A percentile compares a stretch with the other conserved stretches of the same genome.
These are phyloP conservation scores for Lordiphosa collinella DNA, from an alignment of 1,140 invertebrate species.

Conservation along the genomic window DNA sequence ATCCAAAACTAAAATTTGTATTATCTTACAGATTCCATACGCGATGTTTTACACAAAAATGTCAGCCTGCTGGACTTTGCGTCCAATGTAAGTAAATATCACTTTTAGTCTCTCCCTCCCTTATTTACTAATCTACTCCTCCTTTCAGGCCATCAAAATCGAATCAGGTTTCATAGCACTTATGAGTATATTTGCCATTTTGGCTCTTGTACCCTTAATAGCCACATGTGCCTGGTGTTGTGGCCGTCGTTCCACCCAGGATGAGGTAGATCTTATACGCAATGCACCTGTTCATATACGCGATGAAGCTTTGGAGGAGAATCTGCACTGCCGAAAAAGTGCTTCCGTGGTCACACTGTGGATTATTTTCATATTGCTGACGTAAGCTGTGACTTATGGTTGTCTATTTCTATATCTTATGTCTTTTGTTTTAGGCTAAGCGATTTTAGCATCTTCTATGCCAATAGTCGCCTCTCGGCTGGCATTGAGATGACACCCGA, in stretches of 20 bases:
- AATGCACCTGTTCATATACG: slow-evolving; percentile 61
- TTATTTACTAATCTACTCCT: not conserved
- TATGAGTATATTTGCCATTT: slow-evolving; percentile 74
- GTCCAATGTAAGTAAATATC: slow-evolving; percentile 58
- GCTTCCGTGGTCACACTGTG: slow-evolving; percentile 73
- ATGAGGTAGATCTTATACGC: slow-evolving; percentile 56
- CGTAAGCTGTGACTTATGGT: slow-evolving; percentile 71
- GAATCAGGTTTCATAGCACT: slow-evolving; percentile 80
- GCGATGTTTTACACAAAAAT: slow-evolving; percentile 74
- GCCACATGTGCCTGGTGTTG: slow-evolving; percentile 77
- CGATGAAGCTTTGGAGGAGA: slow-evolving; percentile 64
- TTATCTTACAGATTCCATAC: slow-evolving; percentile 53
- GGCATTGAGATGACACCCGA: slow-evolving; percentile 81
- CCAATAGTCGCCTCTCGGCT: slow-evolving; percentile 81
- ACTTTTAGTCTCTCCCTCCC: not conserved
- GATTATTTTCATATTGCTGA: slow-evolving; percentile 79
- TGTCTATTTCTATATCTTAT: not conserved
- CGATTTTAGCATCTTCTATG: slow-evolving; percentile 81
- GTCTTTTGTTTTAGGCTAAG: slow-evolving; percentile 53
- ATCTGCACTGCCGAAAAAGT: slow-evolving; percentile 69
- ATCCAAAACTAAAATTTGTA: not conserved
- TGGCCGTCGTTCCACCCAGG: slow-evolving; percentile 45
- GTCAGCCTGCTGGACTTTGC: slow-evolving; percentile 70
- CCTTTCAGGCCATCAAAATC: slow-evolving; percentile 78
- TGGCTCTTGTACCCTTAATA: slow-evolving; percentile 73